These are phyloP conservation scores for Gambusia yucatana DNA, from an alignment of 2,797 vertebrate species.

Conservation along the genomic window DNA sequence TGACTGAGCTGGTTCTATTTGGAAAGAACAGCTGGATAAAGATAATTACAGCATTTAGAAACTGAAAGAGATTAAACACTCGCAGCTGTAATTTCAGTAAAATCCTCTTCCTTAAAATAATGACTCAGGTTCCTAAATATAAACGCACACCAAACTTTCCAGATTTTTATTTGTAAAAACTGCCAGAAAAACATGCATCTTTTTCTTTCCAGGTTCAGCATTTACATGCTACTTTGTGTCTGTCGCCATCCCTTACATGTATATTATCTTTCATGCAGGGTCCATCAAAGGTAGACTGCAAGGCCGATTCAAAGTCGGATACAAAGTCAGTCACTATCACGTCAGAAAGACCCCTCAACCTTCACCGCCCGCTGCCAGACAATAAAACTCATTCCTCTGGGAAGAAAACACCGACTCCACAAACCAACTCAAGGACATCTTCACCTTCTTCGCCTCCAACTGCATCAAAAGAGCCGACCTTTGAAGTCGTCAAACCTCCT, in stretches of 20 bases:
- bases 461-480: conserved; percentile 72
- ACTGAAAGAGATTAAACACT: not conserved
- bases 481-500: conserved; percentile 75
- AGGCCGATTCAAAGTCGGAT: conserved; percentile 81
- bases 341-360: conserved; percentile 81
- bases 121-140: not conserved
- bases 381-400: conserved; percentile 77
- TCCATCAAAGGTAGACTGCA: conserved; percentile 81
- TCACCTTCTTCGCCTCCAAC: conserved; percentile 64
- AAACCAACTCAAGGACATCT: conserved; percentile 64
- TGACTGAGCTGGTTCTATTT: not conserved
- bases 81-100: not conserved
- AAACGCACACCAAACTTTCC: not conserved
- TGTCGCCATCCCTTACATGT: conserved; percentile 12
- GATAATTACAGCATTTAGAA: not conserved
- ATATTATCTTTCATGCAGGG: conserved; percentile 63
- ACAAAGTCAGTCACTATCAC: conserved; percentile 65
- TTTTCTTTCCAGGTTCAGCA: not conserved
- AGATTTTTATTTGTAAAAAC: not conserved
- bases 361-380: conserved; percentile 78
- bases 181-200: not conserved
- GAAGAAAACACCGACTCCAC: conserved; percentile 78
- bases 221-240: not conserved
- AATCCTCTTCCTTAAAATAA: not conserved
- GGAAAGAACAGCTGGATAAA: too few species aligned